Evolutionary conservation across 2,797 vertebrate genomes (phyloP).

Genomic region (Adelosebastes latens): DNA sequence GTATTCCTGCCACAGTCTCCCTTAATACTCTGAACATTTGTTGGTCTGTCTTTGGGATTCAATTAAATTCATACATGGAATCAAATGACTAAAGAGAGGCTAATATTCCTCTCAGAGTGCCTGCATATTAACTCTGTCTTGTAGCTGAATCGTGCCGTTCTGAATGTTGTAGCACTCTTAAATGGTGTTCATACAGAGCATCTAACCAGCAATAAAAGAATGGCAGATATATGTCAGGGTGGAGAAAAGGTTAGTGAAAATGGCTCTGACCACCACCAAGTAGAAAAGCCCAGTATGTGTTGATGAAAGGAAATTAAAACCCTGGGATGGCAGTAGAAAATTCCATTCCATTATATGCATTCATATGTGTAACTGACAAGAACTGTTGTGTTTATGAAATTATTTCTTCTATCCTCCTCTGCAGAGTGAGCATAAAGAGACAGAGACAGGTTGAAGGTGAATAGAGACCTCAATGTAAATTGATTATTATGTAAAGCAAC

Average conservation of each 20-base stretch:
- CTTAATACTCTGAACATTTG: conserved; percentile 50
- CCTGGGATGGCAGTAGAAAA: background rate
- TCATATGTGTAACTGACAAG: background rate
- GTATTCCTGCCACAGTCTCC: conserved; percentile 42
- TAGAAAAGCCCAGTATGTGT: background rate
- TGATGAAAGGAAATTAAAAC: conserved; percentile 5
- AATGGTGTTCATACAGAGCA: background rate
- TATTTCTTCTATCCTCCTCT: background rate
- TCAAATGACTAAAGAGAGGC: conserved; percentile 28
- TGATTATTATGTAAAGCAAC: conserved; percentile 24
- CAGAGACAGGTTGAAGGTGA: background rate
- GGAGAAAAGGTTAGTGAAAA: conserved; percentile 7
- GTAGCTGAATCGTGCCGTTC: background rate
- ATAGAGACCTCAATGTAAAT: conserved; percentile 1
- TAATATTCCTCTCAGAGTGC: conserved; percentile 8
- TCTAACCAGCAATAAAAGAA: conserved; percentile 5
- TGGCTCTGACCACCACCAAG: background rate
- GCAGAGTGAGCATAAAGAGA: background rate
- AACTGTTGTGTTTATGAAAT: background rate
- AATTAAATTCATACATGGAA: conserved; percentile 43
- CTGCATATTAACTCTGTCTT: background rate
- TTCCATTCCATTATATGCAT: background rate
- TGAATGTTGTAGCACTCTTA: background rate
- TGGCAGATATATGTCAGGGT: background rate
- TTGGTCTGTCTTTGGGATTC: conserved; percentile 55